Evolutionary conservation across 2,797 vertebrate species (phyloP), one percentile per base, ranked within the genome.

Genomic region (Carapus acus): DNA sequence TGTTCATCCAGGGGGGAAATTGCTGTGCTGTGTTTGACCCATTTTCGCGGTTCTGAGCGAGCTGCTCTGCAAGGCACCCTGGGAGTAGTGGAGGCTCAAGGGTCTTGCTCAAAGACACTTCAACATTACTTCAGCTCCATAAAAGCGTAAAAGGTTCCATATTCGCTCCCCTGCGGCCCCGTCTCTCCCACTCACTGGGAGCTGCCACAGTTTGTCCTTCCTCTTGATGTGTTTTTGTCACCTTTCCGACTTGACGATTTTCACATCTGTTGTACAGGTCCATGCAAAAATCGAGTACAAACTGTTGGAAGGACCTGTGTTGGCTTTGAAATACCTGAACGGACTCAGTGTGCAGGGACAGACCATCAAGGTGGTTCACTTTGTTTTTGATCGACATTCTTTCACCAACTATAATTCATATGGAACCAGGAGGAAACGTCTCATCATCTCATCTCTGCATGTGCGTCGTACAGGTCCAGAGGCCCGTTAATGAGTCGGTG

Each of bases 281-380:
- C 87, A 92, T 33, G 80, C 93, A 14, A 80, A 88, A 58, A 66
- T 93, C 6, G 85, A 87, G 0, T 94, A 89, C 0, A 66, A 89
- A 72, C 74, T 91, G 21, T 80, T 93, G 45, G 93, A 96, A 74
- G 90, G 88, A 64, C 90, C 91, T 11, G 49, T 80, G 43, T 83
- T 96, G 47, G 91, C 92, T 37, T 39, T 90, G 40, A 83, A 88
- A 29, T 77, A 63, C 21, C 64, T 93, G 24, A 68, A 91, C 46
- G 88, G 88, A 53, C 41, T 75, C 51, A 31, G 48, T 54, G 56
- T 93, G 22, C 83, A 87, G 16, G 89, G 85, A 54, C 78, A 80
- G 43, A 23, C 21, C 44, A 81, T 94, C 58, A 88, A 87, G 89
- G 93, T 93, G 59, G 24, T 22, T 12, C 20, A 37, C 18, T 20